phyloP scores from a whole-genome alignment of 2,888 invertebrate species.

The Noctua janthe region DNA sequence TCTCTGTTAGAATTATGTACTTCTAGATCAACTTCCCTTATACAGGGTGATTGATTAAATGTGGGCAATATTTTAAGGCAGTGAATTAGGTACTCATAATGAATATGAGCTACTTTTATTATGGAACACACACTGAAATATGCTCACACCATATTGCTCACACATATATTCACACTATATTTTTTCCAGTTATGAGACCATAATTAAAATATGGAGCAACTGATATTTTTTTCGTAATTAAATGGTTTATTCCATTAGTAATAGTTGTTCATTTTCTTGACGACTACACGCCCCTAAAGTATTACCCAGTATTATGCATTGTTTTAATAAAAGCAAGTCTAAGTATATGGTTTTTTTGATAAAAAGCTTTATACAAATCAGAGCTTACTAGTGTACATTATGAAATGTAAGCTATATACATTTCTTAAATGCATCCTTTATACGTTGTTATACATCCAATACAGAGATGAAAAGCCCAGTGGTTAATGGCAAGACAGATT shows the following conservation, averaged over 20 bases:
- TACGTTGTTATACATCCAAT: not conserved
- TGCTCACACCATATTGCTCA: too few relatives aligned
- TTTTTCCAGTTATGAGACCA: too few relatives aligned
- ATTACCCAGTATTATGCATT: not conserved
- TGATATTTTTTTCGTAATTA: not conserved
- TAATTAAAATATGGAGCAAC: not conserved
- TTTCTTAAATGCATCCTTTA: not conserved
- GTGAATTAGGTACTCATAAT: not conserved
- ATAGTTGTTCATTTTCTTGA: too few relatives aligned
- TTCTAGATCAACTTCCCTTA: not conserved
- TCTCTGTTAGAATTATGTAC: not conserved
- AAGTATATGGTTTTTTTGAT: not conserved
- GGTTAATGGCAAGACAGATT: not conserved
- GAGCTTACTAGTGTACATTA: not conserved
- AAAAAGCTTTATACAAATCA: not conserved
- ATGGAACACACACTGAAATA: not conserved
- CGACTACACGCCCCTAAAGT: too few relatives aligned
- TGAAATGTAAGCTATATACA: not conserved
- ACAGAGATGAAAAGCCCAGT: not conserved
- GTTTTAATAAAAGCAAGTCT: not conserved
- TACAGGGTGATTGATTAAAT: not conserved
- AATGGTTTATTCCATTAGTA: too few relatives aligned
- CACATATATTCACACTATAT: too few relatives aligned
- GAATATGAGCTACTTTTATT: not conserved
- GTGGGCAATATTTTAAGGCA: not conserved